A percentile compares a stretch with the other conserved stretches of the same genome.
Evolutionary conservation across 2,113 vertebrate genomes (phyloP).

Genomic region (Micromys minutus): DNA sequence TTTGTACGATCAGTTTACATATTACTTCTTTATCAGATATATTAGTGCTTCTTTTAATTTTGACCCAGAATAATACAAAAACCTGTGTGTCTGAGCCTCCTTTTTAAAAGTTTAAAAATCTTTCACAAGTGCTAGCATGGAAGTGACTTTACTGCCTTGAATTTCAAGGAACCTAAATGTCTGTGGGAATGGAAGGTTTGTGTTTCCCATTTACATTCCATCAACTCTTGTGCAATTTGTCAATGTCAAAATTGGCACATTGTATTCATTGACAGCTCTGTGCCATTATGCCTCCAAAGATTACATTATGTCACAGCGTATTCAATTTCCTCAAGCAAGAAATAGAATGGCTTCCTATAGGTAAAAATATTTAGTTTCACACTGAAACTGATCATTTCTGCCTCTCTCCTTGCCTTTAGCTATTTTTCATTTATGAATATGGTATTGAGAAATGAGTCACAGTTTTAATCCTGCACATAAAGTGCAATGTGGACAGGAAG

Average conservation of each 20-base stretch:
- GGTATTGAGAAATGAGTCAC: constrained; percentile 35
- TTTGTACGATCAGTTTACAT: constrained; percentile 1
- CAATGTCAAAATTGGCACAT: constrained; percentile 72
- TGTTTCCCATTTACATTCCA: constrained; percentile 68
- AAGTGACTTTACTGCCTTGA: constrained; percentile 65
- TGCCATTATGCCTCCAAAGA: constrained; percentile 74
- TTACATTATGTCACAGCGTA: constrained; percentile 71
- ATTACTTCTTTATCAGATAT: neutral
- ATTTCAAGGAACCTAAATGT: constrained; percentile 58
- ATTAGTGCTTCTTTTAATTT: neutral
- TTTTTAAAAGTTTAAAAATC: constrained; percentile 36
- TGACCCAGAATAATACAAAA: constrained; percentile 24
- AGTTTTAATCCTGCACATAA: constrained; percentile 47
- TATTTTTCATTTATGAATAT: constrained; percentile 29
- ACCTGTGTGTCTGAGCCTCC: neutral
- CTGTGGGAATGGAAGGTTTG: constrained; percentile 58
- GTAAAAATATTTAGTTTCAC: constrained; percentile 70
- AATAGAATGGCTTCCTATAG: constrained; percentile 72
- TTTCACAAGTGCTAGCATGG: constrained; percentile 13
- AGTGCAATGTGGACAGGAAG: neutral
- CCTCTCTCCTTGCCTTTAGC: neutral
- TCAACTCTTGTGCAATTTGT: constrained; percentile 64
- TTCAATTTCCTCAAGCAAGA: constrained; percentile 76
- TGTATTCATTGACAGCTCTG: constrained; percentile 67
- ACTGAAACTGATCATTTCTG: constrained; percentile 58